These are phyloP conservation scores for Latheticus oryzae DNA, from an alignment of 2,888 invertebrate species.

Conservation along the genomic window DNA sequence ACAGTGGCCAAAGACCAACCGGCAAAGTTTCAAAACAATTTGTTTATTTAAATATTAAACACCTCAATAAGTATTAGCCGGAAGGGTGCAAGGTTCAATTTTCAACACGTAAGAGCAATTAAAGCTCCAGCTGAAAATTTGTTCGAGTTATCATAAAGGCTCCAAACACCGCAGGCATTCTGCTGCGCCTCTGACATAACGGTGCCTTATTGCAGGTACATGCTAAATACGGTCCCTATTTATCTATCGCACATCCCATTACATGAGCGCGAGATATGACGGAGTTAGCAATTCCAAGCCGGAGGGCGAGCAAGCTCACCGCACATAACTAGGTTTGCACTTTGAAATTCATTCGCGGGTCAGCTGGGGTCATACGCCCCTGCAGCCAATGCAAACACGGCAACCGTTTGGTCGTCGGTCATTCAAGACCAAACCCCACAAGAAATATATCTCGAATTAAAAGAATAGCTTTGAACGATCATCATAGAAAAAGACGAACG, in stretches of 20 bases:
- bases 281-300: constrained; percentile 39
- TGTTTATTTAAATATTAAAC: constrained; percentile 37
- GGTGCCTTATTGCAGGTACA: constrained; percentile 48
- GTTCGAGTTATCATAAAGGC: constrained; percentile 7
- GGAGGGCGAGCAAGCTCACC: constrained; percentile 38
- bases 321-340: constrained; percentile 45
- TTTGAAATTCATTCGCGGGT: constrained; percentile 45
- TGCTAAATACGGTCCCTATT: constrained; percentile 47
- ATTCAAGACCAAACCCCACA: no score
- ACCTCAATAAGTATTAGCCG: no score
- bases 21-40: constrained; percentile 35
- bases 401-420: constrained; percentile 25
- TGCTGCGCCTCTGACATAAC: constrained; percentile 43
- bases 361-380: constrained; percentile 46
- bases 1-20: constrained; percentile 42
- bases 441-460: constrained; percentile 8
- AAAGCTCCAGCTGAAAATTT: background rate
- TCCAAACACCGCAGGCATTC: constrained; percentile 18
- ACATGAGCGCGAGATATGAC: constrained; percentile 39
- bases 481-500: constrained; percentile 26
- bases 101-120: constrained; percentile 22
- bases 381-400: constrained; percentile 42
- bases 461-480: constrained; percentile 3
- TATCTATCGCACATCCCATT: constrained; percentile 41
- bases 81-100: constrained; percentile 4